Conservation (phyloP, 1,140 invertebrate genomes). For the Condylostylus longicornis region DNA sequence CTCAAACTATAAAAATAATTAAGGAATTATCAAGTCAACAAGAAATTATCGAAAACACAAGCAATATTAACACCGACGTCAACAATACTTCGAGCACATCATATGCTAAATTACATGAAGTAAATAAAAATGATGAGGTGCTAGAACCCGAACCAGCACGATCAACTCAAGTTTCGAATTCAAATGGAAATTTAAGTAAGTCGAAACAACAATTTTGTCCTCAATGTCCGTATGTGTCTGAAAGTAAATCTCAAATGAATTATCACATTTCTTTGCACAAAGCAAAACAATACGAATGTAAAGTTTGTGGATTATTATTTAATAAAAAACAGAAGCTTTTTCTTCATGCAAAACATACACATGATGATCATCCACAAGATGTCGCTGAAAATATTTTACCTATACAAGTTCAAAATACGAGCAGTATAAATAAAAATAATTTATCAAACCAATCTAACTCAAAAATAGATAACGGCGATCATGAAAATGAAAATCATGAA, state of each 20-base stretch:
- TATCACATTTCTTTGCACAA: slow-evolving; percentile 77
- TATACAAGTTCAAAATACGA: slow-evolving; percentile 8
- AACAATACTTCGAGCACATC: slow-evolving; percentile 3
- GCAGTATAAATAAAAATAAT: slow-evolving; percentile 16
- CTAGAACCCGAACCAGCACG: too few relatives aligned
- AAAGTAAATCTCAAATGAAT: slow-evolving; percentile 68
- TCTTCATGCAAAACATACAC: slow-evolving; percentile 61
- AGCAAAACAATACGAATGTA: slow-evolving; percentile 58
- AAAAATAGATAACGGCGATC: slow-evolving; percentile 18
- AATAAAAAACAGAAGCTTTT: slow-evolving; percentile 60
- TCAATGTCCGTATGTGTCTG: slow-evolving; percentile 63
- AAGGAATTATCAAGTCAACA: slow-evolving; percentile 2
- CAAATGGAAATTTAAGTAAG: slow-evolving; percentile 9
- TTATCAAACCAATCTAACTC: slow-evolving; percentile 8
- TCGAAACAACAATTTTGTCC: slow-evolving; percentile 47
- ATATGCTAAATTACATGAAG: too few relatives aligned
- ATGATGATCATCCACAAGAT: slow-evolving; percentile 35
- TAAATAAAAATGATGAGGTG: too few relatives aligned
- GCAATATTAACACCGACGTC: background rate
- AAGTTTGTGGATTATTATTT: slow-evolving; percentile 66
- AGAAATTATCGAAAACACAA: slow-evolving; percentile 11
- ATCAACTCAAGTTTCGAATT: too few relatives aligned
- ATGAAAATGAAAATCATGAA: slow-evolving; percentile 12
- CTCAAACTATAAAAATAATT: slow-evolving; percentile 15
- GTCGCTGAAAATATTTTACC: background rate